These are phyloP conservation scores for Sylvicola cinctus DNA, from an alignment of 2,888 invertebrate genomes.

Conservation along the genomic window DNA sequence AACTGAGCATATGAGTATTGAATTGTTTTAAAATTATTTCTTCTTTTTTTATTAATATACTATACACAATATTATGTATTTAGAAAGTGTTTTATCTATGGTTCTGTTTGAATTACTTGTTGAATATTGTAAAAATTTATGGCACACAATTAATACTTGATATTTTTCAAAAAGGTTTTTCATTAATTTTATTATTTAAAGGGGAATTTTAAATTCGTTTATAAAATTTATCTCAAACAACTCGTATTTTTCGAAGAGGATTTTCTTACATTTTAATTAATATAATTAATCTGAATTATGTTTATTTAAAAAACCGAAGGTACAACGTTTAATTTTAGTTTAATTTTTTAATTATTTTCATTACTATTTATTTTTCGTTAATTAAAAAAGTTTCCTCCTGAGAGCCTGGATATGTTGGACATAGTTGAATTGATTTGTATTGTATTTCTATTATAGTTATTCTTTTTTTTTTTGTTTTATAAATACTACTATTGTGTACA, in stretches of 20 bases:
- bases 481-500: neutral
- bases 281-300: neutral
- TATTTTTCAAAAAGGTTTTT: conserved; percentile 1
- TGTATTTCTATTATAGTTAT: neutral
- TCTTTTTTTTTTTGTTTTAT: neutral
- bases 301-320: neutral
- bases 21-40: too few relatives aligned
- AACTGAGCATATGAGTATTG: too few relatives aligned
- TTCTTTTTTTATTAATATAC: too few relatives aligned
- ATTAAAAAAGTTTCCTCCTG: conserved; percentile 9
- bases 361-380: conserved; percentile 7
- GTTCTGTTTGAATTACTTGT: neutral
- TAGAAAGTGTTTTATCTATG: neutral
- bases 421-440: conserved; percentile 1
- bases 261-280: neutral
- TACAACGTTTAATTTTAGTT: neutral
- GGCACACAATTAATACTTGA: neutral
- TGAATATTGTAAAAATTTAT: neutral
- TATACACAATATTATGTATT: too few relatives aligned
- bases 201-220: too few relatives aligned
- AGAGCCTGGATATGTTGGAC: conserved; percentile 18
- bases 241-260: too few relatives aligned
- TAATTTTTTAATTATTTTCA: neutral
- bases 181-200: neutral
- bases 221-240: too few relatives aligned